Conservation (phyloP, 1,140 invertebrate species). For the Cylas formicarius region DNA sequence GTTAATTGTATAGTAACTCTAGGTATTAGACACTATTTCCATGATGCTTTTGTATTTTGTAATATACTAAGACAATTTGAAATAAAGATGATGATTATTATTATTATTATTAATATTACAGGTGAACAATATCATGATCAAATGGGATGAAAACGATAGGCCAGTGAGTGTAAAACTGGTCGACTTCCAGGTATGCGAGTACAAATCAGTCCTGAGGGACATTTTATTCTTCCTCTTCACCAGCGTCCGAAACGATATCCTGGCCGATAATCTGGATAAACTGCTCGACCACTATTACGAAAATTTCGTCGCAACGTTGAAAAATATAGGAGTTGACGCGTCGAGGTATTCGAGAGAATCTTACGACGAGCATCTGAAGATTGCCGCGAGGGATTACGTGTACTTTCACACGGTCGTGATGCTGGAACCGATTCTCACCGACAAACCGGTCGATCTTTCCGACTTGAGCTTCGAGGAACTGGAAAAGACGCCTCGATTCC, state of each 20-base stretch:
- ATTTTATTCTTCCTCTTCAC: slow-evolving; percentile 48
- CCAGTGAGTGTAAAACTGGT: slow-evolving; percentile 47
- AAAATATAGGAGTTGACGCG: slow-evolving; percentile 6
- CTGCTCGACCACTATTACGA: slow-evolving; percentile 11
- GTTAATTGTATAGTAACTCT: too few species aligned
- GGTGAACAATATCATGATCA: slow-evolving; percentile 50
- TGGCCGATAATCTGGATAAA: background rate
- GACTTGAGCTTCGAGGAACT: too few species aligned
- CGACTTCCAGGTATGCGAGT: slow-evolving; percentile 51
- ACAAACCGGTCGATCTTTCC: too few species aligned
- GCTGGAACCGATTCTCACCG: slow-evolving; percentile 8
- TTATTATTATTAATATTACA: too few species aligned
- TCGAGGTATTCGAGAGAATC: background rate
- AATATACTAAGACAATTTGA: too few species aligned
- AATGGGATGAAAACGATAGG: slow-evolving; percentile 37
- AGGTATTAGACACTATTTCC: too few species aligned
- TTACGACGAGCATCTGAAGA: slow-evolving; percentile 2
- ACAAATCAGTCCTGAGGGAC: slow-evolving; percentile 45
- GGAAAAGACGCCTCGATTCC: too few species aligned
- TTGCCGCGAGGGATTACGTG: slow-evolving; percentile 6
- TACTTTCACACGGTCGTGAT: slow-evolving; percentile 11
- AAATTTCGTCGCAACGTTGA: background rate
- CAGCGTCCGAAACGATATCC: slow-evolving; percentile 35
- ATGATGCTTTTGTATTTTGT: too few species aligned
- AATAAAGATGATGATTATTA: too few species aligned